phyloP scores from a whole-genome alignment of 2,113 vertebrate genomes.

The Synodontis membranacea region DNA sequence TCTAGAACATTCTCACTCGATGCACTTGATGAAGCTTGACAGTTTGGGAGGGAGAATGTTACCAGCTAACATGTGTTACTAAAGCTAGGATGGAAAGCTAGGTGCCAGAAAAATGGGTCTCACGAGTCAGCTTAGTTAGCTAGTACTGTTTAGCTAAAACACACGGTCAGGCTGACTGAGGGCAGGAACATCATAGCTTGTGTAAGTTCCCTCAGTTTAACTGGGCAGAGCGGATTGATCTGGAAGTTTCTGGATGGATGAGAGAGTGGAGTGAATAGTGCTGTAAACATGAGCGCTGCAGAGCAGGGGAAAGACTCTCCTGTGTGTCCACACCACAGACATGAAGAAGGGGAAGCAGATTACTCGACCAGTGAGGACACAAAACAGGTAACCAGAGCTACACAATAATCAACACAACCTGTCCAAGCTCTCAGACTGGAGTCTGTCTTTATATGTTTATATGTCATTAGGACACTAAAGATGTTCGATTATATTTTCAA shows the following conservation, averaged over 20 bases:
- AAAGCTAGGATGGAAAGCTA: background rate
- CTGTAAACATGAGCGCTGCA: constrained; percentile 48
- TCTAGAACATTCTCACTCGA: background rate
- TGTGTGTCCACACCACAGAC: constrained; percentile 19
- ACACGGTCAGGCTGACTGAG: background rate
- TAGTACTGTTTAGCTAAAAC: background rate
- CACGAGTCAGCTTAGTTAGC: too few relatives aligned
- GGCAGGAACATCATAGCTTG: background rate
- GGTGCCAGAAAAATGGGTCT: background rate
- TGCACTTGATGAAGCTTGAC: background rate
- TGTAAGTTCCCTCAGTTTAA: background rate
- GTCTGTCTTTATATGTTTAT: background rate
- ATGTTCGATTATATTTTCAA: too few relatives aligned
- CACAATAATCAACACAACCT: constrained; percentile 20
- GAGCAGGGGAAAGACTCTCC: constrained; percentile 33
- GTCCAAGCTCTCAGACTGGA: background rate
- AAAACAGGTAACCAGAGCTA: constrained; percentile 39
- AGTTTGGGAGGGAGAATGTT: background rate
- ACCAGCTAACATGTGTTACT: background rate
- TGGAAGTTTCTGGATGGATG: constrained; percentile 45
- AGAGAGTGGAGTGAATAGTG: background rate
- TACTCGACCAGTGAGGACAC: constrained; percentile 37
- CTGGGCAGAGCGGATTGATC: background rate
- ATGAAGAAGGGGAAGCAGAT: constrained; percentile 43
- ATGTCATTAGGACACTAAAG: background rate